Percentiles rank a stretch among this genome's conserved stretches.
Evolutionary conservation across 2,113 vertebrate genomes (phyloP).

Genomic region (Collichthys lucidus): DNA sequence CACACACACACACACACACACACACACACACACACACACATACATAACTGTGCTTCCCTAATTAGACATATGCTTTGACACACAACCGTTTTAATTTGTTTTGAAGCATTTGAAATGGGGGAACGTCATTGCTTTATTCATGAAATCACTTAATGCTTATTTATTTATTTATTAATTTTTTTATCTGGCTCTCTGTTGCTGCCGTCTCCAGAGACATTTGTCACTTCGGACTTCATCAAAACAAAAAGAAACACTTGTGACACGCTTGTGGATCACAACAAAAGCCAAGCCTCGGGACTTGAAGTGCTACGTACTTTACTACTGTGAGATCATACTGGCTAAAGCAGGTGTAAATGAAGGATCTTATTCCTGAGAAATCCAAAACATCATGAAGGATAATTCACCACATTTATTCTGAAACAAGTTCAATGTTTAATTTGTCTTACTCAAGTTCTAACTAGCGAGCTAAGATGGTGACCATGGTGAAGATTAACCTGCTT

Average conservation of each 20-base stretch:
- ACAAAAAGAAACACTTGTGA: background rate
- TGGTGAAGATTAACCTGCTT: too few relatives aligned
- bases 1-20: constrained; percentile 40
- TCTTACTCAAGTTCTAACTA: too few relatives aligned
- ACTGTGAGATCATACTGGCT: background rate
- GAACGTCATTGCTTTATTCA: constrained; percentile 48
- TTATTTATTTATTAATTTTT: background rate
- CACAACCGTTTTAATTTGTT: constrained; percentile 73
- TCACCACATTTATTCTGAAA: fast-evolving
- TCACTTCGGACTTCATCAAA: constrained; percentile 19
- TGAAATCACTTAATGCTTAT: constrained; percentile 44
- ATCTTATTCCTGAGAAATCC: too few relatives aligned
- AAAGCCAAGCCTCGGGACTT: background rate
- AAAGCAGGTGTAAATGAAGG: background rate
- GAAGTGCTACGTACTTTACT: too few relatives aligned
- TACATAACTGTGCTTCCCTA: constrained; percentile 49
- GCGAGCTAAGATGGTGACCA: too few relatives aligned
- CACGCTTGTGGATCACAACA: background rate
- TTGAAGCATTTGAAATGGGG: constrained; percentile 64
- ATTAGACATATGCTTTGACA: constrained; percentile 82
- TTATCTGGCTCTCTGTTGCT: constrained; percentile 3
- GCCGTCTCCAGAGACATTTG: constrained; percentile 11
- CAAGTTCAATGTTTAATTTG: too few relatives aligned
- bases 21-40: too few relatives aligned
- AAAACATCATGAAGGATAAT: too few relatives aligned